phyloP scores from a whole-genome alignment of 2,113 vertebrate genomes.

The Lampris megalopsis region DNA sequence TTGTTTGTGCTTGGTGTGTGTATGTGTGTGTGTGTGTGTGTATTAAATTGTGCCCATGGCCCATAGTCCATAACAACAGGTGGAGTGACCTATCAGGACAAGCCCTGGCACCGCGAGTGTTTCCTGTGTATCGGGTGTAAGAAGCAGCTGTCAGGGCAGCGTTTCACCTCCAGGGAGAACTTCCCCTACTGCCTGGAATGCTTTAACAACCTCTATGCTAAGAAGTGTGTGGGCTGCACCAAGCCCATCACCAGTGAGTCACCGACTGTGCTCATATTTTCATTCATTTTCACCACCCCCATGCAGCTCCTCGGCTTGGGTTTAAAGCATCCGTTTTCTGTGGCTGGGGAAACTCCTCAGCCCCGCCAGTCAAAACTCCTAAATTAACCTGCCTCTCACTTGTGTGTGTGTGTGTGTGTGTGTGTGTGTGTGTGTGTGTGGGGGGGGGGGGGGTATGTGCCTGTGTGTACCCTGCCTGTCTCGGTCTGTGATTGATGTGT shows the following conservation, averaged over 20 bases:
- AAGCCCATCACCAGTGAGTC: conserved; percentile 94
- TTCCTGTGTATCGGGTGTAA: conserved; percentile 95
- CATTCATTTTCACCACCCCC: conserved; percentile 9
- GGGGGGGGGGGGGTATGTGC: conserved; percentile 50
- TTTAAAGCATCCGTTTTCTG: conserved; percentile 2
- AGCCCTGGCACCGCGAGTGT: conserved; percentile 97
- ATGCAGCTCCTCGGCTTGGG: neutral
- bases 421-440: conserved; percentile 42
- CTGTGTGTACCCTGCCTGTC: conserved; percentile 14
- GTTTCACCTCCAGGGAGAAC: conserved; percentile 95
- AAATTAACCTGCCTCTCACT: neutral
- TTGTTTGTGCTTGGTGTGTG: neutral
- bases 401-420: conserved; percentile 15
- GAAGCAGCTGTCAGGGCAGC: conserved; percentile 93
- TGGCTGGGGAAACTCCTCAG: neutral
- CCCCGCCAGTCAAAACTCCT: conserved; percentile 7
- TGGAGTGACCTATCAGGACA: conserved; percentile 95
- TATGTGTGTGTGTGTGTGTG: conserved; percentile 10
- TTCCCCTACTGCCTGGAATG: conserved; percentile 95
- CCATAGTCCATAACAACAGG: conserved; percentile 92
- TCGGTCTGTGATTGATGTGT: conserved; percentile 1
- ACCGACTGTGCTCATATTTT: neutral
- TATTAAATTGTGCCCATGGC: neutral
- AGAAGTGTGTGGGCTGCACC: conserved; percentile 96
- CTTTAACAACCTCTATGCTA: conserved; percentile 94